phyloP scores from a whole-genome alignment of 2,888 invertebrate genomes.

The Athalia cordata region DNA sequence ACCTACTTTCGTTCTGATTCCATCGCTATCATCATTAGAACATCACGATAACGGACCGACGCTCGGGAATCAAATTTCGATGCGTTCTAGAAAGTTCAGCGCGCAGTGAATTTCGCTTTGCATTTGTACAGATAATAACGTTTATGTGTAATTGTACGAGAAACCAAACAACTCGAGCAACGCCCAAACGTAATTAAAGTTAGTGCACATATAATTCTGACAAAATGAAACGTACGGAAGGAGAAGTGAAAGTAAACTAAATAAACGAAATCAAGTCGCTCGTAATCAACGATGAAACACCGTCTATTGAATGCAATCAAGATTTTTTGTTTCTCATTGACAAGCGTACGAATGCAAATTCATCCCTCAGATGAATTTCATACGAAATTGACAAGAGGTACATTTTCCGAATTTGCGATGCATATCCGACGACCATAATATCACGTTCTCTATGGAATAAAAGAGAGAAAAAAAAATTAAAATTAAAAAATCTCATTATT shows the following conservation, averaged over 20 bases:
- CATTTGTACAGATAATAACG: too few species aligned
- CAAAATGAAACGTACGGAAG: not conserved
- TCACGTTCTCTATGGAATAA: too few species aligned
- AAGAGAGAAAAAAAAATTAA: not conserved
- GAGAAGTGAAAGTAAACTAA: conserved; percentile 10
- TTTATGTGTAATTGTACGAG: not conserved
- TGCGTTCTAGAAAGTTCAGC: too few species aligned
- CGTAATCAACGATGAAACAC: conserved; percentile 30
- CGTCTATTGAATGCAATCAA: conserved; percentile 31
- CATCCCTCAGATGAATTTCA: not conserved
- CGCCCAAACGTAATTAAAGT: not conserved
- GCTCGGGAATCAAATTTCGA: too few species aligned
- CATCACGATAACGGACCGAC: too few species aligned
- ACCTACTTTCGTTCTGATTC: too few species aligned
- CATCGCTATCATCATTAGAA: too few species aligned
- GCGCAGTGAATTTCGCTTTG: too few species aligned
- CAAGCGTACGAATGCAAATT: conserved; percentile 1
- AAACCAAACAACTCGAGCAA: not conserved
- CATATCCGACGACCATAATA: too few species aligned
- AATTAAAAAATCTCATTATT: too few species aligned
- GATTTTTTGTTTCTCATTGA: conserved; percentile 26
- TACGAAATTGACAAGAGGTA: not conserved
- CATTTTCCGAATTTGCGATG: too few species aligned
- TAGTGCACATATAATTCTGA: not conserved
- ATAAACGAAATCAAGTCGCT: conserved; percentile 12